Percentiles rank a stretch among this genome's conserved stretches.
These are phyloP conservation scores for Hormiphora californensis DNA, from an alignment of 37 sponge, comb jelly and placozoan species.

Conservation along the genomic window DNA sequence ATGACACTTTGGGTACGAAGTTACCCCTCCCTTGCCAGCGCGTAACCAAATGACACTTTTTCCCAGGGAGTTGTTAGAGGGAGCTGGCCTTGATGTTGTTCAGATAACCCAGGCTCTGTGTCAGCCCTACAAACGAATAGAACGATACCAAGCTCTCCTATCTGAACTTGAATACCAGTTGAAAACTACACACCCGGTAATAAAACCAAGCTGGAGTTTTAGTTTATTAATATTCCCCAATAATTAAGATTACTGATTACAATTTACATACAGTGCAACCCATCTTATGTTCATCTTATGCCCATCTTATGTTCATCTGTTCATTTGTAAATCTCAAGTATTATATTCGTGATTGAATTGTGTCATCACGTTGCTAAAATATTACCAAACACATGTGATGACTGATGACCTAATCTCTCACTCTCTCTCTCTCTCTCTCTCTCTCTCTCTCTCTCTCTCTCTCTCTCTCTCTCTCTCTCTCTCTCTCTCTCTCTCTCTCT, in stretches of 20 bases:
- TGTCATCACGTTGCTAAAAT: no score
- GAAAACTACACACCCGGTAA: constrained; percentile 17
- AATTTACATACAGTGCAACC: no score
- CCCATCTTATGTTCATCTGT: no score
- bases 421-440: neutral
- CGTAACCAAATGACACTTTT: neutral
- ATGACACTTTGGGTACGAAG: no score
- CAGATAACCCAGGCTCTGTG: constrained; percentile 20
- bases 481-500: neutral
- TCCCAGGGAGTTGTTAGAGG: neutral
- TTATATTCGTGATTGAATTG: no score
- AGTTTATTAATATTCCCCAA: no score
- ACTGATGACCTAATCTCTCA: neutral
- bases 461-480: neutral
- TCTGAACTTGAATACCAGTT: constrained; percentile 43
- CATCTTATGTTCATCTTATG: no score
- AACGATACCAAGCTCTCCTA: neutral
- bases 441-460: neutral
- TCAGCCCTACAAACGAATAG: constrained; percentile 30
- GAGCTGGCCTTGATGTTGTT: neutral
- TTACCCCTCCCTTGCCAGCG: neutral
- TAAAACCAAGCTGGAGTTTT: neutral
- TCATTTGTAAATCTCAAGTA: no score
- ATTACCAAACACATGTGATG: no score
- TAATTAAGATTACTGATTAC: no score